phyloP scores from a whole-genome alignment of 2,797 vertebrate species.

The Apodemus agrarius region DNA sequence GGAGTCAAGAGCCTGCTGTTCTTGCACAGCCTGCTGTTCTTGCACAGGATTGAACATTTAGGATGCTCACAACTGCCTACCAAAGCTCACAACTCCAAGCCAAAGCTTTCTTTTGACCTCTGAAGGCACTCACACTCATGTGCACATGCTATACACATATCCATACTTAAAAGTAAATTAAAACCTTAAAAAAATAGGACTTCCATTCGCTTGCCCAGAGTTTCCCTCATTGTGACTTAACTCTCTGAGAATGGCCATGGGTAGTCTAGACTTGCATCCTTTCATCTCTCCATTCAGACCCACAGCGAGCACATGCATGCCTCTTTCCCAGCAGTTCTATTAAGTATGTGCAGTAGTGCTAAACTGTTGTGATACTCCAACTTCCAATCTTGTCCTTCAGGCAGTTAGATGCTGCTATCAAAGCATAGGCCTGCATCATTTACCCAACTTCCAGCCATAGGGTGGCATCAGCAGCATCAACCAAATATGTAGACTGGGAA shows the following conservation, averaged over 20 bases:
- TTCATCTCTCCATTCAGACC: not conserved
- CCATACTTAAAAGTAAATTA: not conserved
- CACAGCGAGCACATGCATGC: not conserved
- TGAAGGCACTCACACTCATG: not conserved
- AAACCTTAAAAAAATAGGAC: not conserved
- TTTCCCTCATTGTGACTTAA: not conserved
- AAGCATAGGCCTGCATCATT: not conserved
- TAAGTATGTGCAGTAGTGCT: not conserved
- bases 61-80: not conserved
- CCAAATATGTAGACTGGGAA: not conserved
- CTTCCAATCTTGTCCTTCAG: not conserved
- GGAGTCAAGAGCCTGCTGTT: not conserved
- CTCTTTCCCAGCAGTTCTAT: not conserved
- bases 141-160: not conserved
- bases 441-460: not conserved
- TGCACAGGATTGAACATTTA: not conserved
- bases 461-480: not conserved
- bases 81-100: not conserved
- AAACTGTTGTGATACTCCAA: not conserved
- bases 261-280: too few species aligned
- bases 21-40: not conserved
- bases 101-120: not conserved
- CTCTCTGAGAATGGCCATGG: not conserved
- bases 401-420: rapidly evolving
- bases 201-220: not conserved